Evolutionary conservation across 92 coral and sea anemone genomes (phyloP).

Genomic region (Nematostella vectensis): DNA sequence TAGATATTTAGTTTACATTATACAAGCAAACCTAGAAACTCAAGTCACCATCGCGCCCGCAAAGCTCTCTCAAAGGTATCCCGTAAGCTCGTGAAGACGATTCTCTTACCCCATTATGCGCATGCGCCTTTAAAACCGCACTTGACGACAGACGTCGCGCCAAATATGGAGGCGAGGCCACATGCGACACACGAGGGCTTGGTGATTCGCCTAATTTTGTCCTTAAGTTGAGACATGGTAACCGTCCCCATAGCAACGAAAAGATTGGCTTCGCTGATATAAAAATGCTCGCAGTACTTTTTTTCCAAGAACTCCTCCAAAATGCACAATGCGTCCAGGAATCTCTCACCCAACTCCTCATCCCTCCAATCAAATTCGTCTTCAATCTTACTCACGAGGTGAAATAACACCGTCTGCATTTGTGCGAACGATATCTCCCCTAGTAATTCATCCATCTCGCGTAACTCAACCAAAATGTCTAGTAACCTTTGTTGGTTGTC

Average conservation of each 20-base stretch:
- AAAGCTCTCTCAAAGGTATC: too few species aligned
- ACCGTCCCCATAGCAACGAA: constrained; percentile 49
- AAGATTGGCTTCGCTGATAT: constrained; percentile 52
- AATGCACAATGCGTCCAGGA: constrained; percentile 49
- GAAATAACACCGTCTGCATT: constrained; percentile 51
- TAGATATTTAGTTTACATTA: too few species aligned
- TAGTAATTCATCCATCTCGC: constrained; percentile 64
- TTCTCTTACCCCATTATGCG: too few species aligned
- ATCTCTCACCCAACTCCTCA: constrained; percentile 55
- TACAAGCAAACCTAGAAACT: too few species aligned
- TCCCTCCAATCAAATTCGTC: constrained; percentile 64
- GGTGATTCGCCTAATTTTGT: constrained; percentile 56
- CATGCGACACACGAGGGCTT: constrained; percentile 78
- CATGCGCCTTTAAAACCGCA: constrained; percentile 7
- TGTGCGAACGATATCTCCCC: constrained; percentile 63
- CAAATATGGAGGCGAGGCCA: constrained; percentile 48
- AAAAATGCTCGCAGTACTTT: constrained; percentile 74
- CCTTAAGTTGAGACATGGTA: constrained; percentile 46
- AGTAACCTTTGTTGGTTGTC: constrained; percentile 46
- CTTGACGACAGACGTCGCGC: constrained; percentile 8
- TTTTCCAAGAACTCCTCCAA: constrained; percentile 43
- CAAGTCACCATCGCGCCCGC: too few species aligned
- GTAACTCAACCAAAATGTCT: constrained; percentile 56
- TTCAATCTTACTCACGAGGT: constrained; percentile 34
- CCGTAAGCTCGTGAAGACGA: too few species aligned